Base-by-base conservation (phyloP, 2,888 invertebrate species). In the Brachyopa scutellaris region DNA sequence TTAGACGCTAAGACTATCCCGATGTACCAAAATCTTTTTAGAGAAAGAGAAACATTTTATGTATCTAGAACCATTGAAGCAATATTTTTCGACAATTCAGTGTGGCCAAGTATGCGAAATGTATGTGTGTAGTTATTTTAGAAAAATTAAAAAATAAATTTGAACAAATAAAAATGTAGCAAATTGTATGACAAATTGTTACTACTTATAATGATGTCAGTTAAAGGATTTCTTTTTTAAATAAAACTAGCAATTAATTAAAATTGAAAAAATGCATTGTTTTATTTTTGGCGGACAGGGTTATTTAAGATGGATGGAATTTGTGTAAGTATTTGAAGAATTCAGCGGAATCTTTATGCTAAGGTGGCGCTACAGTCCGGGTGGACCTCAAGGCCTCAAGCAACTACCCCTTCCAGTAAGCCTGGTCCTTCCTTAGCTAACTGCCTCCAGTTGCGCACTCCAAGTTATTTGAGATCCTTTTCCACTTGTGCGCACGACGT, bases 31-130 rank as follows among this genome's bases (percentile, higher is more conserved):
- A 49, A 26, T 23, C 23, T 61, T 36, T 6, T 51, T 4, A 42
- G n/a, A 42, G 53, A 61, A 9, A 6, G 38, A 26, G 53, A 67
- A 36, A 55, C 33, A 11, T 26, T 70, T 51, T 70, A 53, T 66
- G 64, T 82, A 66, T 57, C 21, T 66, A 59, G 66, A 64, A 66
- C 42, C 42, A 80, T 64, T 66, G 45, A 77, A 82, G 82, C 82
- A 82, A 82, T 82, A 82, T 82, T 82, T 82, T 80, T 76, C 53
- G 70, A 82, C 51, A 66, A 76, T 80, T 80, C 62, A 74, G 31
- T 61, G 11, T 64, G 45, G 57, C 31, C 11, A 61, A 62, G 17
- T 31, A 29, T 57, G 33, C 40, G 61, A 29, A 36, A 31, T 76
- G 31, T 15, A 66, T 66, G 17, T 72, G 42, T 62, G 53, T 73